Percentiles rank a stretch among this genome's conserved stretches.
Evolutionary conservation across 2,797 vertebrate species (phyloP).

Genomic region (Acanthiza pusilla): DNA sequence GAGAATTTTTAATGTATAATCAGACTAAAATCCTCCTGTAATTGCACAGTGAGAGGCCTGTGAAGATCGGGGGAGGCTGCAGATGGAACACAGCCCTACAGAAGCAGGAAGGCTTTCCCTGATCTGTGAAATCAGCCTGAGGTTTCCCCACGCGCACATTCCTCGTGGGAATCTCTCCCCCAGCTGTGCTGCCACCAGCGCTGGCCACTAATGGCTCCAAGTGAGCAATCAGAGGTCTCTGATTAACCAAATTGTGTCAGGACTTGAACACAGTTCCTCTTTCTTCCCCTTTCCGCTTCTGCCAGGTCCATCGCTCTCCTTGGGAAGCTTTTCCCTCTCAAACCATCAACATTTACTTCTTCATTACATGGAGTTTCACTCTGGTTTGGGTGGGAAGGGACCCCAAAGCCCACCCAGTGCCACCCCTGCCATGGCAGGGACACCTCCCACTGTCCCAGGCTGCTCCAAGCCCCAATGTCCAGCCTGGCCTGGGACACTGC

Average conservation of each 20-base stretch:
- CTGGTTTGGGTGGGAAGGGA: neutral
- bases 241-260: accelerated
- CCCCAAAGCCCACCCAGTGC: accelerated
- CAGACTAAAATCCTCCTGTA: constrained; percentile 40
- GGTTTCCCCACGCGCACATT: neutral
- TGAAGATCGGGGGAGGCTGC: neutral
- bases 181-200: neutral
- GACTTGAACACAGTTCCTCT: accelerated
- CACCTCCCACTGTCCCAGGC: neutral
- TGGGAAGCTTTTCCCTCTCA: neutral
- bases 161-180: accelerated
- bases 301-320: neutral
- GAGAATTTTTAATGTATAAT: constrained; percentile 16
- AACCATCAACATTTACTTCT: neutral
- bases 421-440: neutral
- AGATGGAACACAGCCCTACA: neutral
- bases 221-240: accelerated
- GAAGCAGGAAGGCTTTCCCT: neutral
- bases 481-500: neutral
- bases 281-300: neutral
- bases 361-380: neutral
- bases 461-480: neutral
- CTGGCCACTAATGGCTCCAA: neutral
- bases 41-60: constrained; percentile 36
- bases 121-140: neutral